Base-by-base conservation (phyloP, 2,113 vertebrate species). In the Erythrocebus patas region DNA sequence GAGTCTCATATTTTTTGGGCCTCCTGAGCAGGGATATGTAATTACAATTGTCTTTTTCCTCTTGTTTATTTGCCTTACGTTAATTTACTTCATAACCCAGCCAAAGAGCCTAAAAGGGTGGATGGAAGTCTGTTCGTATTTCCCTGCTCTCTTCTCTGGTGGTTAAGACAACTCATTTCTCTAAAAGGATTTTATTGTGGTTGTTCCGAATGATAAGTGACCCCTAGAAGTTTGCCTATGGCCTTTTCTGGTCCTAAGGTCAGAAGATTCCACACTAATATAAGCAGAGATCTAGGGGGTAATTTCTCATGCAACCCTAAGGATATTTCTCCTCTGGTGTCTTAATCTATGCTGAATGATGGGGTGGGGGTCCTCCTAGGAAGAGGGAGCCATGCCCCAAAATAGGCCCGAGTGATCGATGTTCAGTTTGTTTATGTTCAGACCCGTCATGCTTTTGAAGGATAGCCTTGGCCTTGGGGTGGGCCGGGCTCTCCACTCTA, bases 101-200 rank as follows among this genome's bases (percentile, higher is more conserved):
- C 14, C 75, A 78, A 78, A 78, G 43, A 48, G 30, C 27, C 43
- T 32, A 18, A 30, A 78, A 78, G 43, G 27, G 75, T 30, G 27
- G 75, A 75, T 25, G 40, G 72, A 78, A 4, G 27, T 45, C 43
- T 30, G 45, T 78, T 76, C 4, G 4, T 43, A 48, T 43, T 32
- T 14, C 27, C 16, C 75, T 78, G 48, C 16, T 18, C 25, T 89
- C 96, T 75, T n/a, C 78, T 75, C 50, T 73, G 35, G 93, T n/a
- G 68, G 59, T 78, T 76, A 82, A 85, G 59, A 90, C n/a, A 75
- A 52, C 6, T 73, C 55, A 76, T 92, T 93, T 95, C 66, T 75
- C 79, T 78, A 73, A 66, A 95, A 73, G 93, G 66, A 91, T 61
- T 78, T 89, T 79, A 68, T 50, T 52, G 83, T 80, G 64, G 61